Percentiles rank a stretch among this genome's conserved stretches.
phyloP scores from a whole-genome alignment of 2,888 invertebrate species.

The Diarsia dahlii region DNA sequence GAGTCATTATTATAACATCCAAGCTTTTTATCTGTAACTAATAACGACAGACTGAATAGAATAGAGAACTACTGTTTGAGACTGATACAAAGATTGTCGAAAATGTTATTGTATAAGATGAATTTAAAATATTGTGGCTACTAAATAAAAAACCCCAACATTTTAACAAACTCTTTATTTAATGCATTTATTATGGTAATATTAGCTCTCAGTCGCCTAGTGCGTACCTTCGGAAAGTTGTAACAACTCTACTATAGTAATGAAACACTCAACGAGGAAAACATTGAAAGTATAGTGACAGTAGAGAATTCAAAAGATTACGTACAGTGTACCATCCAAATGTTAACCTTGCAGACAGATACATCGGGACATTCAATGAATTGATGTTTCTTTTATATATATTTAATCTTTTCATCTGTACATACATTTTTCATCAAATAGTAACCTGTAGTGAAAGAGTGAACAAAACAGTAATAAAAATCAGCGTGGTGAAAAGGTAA shows the following conservation, averaged over 20 bases:
- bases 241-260: slow-evolving; percentile 83
- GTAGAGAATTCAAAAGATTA: slow-evolving; percentile 70
- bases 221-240: slow-evolving; percentile 91
- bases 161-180: slow-evolving; percentile 90
- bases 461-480: slow-evolving; percentile 48
- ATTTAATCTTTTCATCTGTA: slow-evolving; percentile 1
- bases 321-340: slow-evolving; percentile 63
- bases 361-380: slow-evolving; percentile 21
- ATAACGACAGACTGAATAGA: background rate
- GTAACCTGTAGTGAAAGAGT: slow-evolving; percentile 24
- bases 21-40: background rate
- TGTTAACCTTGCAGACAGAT: slow-evolving; percentile 35
- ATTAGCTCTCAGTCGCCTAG: slow-evolving; percentile 91
- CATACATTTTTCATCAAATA: slow-evolving; percentile 12
- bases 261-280: slow-evolving; percentile 72
- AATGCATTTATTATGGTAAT: slow-evolving; percentile 90
- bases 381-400: background rate
- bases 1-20: background rate
- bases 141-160: slow-evolving; percentile 74
- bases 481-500: slow-evolving; percentile 38
- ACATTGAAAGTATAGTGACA: slow-evolving; percentile 68
- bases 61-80: background rate
- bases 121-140: background rate
- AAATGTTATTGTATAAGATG: background rate
- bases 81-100: slow-evolving; percentile 1